Evolutionary conservation across 2,113 vertebrate genomes (phyloP).

Genomic region (Chloropsis hardwickii): DNA sequence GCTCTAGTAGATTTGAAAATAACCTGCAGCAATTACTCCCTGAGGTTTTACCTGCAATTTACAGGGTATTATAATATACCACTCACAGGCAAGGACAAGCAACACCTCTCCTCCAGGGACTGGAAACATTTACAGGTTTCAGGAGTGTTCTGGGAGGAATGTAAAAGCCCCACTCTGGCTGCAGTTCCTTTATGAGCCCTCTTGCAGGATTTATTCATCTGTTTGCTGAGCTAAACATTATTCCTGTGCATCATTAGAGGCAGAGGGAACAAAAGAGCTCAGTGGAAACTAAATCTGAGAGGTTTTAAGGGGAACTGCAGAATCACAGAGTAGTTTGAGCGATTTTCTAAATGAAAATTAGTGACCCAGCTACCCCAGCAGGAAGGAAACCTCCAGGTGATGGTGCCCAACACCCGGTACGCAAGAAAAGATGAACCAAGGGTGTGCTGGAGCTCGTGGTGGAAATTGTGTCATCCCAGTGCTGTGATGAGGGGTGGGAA

Average conservation of each 20-base stretch:
- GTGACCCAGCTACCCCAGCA: neutral
- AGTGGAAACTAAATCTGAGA: neutral
- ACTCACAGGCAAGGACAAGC: neutral
- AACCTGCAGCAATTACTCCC: neutral
- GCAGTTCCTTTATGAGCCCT: neutral
- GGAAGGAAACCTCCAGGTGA: neutral
- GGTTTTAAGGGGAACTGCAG: neutral
- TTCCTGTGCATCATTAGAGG: neutral
- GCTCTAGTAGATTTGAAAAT: neutral
- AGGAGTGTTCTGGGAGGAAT: neutral
- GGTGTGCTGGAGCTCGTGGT: neutral
- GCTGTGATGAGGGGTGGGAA: rapidly evolving
- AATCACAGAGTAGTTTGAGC: neutral
- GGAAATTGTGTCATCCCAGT: neutral
- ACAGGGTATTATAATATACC: neutral
- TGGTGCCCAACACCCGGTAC: rapidly evolving
- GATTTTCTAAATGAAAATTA: neutral
- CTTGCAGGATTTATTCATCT: neutral
- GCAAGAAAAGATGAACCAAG: neutral
- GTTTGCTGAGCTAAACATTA: neutral
- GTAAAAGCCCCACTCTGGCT: neutral
- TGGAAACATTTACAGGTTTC: neutral
- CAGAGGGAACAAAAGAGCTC: neutral
- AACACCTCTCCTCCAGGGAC: neutral
- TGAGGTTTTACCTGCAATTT: neutral